phyloP scores from a whole-genome alignment of 1,140 invertebrate species.

The Bombus consobrinus region DNA sequence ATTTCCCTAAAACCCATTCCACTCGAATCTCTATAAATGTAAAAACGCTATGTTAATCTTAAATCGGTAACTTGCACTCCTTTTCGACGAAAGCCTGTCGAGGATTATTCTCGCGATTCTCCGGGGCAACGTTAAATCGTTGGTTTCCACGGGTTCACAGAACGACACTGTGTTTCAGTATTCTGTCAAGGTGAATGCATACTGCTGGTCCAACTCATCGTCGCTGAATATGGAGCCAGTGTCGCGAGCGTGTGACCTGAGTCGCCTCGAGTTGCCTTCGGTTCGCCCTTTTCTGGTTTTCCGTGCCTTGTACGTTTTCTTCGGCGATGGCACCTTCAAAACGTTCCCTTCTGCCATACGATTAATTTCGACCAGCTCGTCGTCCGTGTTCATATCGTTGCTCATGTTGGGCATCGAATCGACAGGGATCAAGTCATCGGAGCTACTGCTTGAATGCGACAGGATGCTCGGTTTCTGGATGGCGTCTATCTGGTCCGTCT shows the following conservation, averaged over 20 bases:
- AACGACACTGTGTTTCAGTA: not conserved
- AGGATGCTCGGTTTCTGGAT: too few relatives aligned
- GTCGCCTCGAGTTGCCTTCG: conserved; percentile 15
- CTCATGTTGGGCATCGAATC: not conserved
- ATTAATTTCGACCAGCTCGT: conserved; percentile 46
- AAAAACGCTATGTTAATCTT: not conserved
- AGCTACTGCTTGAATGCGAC: not conserved
- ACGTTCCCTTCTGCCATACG: conserved; percentile 23
- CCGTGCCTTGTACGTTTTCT: conserved; percentile 39
- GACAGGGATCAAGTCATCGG: not conserved
- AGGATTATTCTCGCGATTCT: too few relatives aligned
- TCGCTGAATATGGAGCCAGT: conserved; percentile 9
- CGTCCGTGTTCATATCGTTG: conserved; percentile 29
- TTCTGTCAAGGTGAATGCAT: not conserved
- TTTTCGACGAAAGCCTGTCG: not conserved
- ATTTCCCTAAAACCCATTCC: not conserved
- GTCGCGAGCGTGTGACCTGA: conserved; percentile 5
- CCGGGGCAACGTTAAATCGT: not conserved
- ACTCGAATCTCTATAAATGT: not conserved
- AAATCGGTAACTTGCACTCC: conserved; percentile 7
- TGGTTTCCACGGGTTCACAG: too few relatives aligned
- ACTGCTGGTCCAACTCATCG: conserved; percentile 5
- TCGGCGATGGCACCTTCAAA: conserved; percentile 61
- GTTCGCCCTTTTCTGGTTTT: conserved; percentile 46
- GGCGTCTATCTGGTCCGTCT: conserved; percentile 7